phyloP scores from a whole-genome alignment of 2,888 invertebrate species.

The Lithophane leautieri region DNA sequence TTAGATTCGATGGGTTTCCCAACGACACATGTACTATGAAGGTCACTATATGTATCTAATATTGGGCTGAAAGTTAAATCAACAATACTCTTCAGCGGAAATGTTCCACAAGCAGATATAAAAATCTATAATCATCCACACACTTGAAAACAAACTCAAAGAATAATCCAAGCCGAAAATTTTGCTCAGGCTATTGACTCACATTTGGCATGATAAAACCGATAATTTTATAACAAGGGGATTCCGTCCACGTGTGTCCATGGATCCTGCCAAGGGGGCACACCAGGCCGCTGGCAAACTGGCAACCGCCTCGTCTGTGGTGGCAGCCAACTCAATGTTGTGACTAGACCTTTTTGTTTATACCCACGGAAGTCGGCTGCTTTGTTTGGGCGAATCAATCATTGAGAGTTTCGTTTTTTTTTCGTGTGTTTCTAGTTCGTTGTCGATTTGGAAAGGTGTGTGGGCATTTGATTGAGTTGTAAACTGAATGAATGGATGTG shows the following conservation, averaged over 20 bases:
- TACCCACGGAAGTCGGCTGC: conserved; percentile 54
- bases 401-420: conserved; percentile 50
- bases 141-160: conserved; percentile 39
- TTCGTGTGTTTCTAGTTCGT: conserved; percentile 30
- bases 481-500: conserved; percentile 33
- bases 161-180: conserved; percentile 41
- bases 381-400: conserved; percentile 51
- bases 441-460: conserved; percentile 35
- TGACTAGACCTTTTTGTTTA: conserved; percentile 78
- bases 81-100: conserved; percentile 11
- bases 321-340: conserved; percentile 79
- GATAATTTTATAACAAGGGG: conserved; percentile 69
- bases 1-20: not conserved
- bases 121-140: conserved; percentile 1
- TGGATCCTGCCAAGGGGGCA: conserved; percentile 73
- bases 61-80: conserved; percentile 16
- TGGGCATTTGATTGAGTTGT: conserved; percentile 42
- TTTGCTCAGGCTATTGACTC: conserved; percentile 64
- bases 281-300: conserved; percentile 83
- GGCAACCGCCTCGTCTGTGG: conserved; percentile 75
- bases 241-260: conserved; percentile 72
- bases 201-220: conserved; percentile 65
- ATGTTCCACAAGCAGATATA: not conserved
- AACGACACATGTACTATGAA: not conserved
- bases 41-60: not conserved